phyloP scores from a whole-genome alignment of 1,140 invertebrate genomes.

The Drosophila funebris region DNA sequence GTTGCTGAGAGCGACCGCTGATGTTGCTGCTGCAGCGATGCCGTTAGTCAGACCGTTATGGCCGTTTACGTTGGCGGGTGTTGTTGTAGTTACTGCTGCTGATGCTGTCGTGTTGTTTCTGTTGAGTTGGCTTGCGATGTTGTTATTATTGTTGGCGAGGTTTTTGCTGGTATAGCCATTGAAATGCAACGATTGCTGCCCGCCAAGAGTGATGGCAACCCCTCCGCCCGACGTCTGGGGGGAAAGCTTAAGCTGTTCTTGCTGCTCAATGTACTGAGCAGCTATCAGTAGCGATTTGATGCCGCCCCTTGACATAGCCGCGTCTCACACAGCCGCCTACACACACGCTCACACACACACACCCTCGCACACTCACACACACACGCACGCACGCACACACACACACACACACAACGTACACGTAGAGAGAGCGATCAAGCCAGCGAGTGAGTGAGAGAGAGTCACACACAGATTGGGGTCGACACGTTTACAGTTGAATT shows the following conservation, averaged over 20 bases:
- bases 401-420: conserved; percentile 8
- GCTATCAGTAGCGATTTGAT: conserved; percentile 56
- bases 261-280: conserved; percentile 60
- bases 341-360: conserved; percentile 33
- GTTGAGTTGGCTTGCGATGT: conserved; percentile 65
- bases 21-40: conserved; percentile 12
- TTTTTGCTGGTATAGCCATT: conserved; percentile 23
- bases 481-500: conserved; percentile 41
- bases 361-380: conserved; percentile 20
- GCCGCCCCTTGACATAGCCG: conserved; percentile 63
- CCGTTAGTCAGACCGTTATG: conserved; percentile 50
- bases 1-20: conserved; percentile 5
- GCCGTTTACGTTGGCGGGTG: conserved; percentile 42
- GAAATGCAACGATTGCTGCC: conserved; percentile 35
- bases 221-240: conserved; percentile 26
- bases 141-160: conserved; percentile 49
- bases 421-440: conserved; percentile 9
- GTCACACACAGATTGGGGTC: conserved; percentile 38
- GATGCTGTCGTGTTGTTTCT: conserved; percentile 51
- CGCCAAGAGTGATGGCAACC: conserved; percentile 10
- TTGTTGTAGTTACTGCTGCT: conserved; percentile 35
- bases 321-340: conserved; percentile 47
- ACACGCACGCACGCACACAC: conserved; percentile 13
- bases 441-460: conserved; percentile 4
- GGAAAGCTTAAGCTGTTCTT: conserved; percentile 42